These are phyloP conservation scores for Clupea harengus DNA, from an alignment of 2,113 vertebrate genomes.

Conservation along the genomic window DNA sequence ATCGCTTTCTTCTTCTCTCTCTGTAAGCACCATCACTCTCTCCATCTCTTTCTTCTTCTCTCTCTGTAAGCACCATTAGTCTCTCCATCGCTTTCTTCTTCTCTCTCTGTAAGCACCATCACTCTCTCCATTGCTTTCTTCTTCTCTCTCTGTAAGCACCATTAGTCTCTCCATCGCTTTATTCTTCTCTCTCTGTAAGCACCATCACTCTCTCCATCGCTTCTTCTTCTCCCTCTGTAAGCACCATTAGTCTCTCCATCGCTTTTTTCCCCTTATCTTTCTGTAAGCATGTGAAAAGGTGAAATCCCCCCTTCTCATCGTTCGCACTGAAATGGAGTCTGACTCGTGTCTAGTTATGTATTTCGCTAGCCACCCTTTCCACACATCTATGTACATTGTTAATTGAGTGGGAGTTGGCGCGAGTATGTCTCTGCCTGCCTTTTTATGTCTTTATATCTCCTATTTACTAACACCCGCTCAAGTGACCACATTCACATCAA, in stretches of 20 bases:
- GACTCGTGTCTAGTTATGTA: no score
- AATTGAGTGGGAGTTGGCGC: no score
- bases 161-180: neutral
- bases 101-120: neutral
- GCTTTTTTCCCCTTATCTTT: neutral
- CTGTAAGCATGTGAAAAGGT: neutral
- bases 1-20: neutral
- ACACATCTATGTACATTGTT: no score
- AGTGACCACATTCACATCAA: no score
- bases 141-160: neutral
- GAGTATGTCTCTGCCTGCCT: no score
- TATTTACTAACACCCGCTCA: no score
- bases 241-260: neutral
- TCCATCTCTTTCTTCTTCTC: neutral
- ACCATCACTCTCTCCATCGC: neutral
- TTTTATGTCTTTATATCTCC: no score
- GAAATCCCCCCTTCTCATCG: no score
- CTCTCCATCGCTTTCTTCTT: slow-evolving; percentile 41
- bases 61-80: slow-evolving; percentile 34
- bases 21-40: neutral
- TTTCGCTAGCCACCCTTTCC: no score
- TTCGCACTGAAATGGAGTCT: no score
- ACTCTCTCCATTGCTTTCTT: neutral
- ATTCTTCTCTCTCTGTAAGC: neutral
- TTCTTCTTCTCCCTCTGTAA: neutral